Base-by-base conservation (phyloP, 2,797 vertebrate species). In the Phoeniculus purpureus region DNA sequence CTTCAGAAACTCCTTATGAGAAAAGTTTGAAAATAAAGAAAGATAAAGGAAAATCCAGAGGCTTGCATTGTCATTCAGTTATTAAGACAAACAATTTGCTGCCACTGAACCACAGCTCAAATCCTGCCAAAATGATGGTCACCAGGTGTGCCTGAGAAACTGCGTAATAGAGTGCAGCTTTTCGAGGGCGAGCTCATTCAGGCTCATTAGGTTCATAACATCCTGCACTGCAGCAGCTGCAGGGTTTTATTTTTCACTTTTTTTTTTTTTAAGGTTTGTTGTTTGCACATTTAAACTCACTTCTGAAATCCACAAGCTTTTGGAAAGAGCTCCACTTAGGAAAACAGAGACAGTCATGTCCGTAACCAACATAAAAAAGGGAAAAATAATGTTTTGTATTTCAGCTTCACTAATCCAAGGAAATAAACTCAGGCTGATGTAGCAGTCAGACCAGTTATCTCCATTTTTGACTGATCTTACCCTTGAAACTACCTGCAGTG, bases 181-280 rank as follows among this genome's bases (percentile, higher is more conserved):
- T 73, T 92, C 31, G 65, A 81, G 45, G 80, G 27, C 29, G 68
- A 34, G 75, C 16, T 52, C 56, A 32, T 72, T 90, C 62, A 75
- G 13, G 14, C 21, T 89, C 45, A 60, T 85, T 81, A 59, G 45
- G 75, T 72, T 85, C 66, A 37, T 56, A 87, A 66, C 37, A 60
- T 56, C 23, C 45, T 52, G 17, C 7, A 34, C n/a, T 40, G 45
- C 29, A 81, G 26, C 72, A 87, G 55, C 73, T 96, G 37, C 7
- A 61, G n/a, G 27, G 14, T 15, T 88, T 95, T 82, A 64, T 64
- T 90, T 94, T 87, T 86, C 32, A 66, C 6, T 74, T 15, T 43
- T 76, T 81, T 84, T 27, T 2, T 40, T 48, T 48, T 48, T 19
- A 37, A 12, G 0, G 37, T 88, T 84, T 83, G 17, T 65, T 87